A percentile compares a stretch with the other conserved stretches of the same genome.
Conservation (phyloP, 2,888 invertebrate genomes). For the Ophion ventricosus region DNA sequence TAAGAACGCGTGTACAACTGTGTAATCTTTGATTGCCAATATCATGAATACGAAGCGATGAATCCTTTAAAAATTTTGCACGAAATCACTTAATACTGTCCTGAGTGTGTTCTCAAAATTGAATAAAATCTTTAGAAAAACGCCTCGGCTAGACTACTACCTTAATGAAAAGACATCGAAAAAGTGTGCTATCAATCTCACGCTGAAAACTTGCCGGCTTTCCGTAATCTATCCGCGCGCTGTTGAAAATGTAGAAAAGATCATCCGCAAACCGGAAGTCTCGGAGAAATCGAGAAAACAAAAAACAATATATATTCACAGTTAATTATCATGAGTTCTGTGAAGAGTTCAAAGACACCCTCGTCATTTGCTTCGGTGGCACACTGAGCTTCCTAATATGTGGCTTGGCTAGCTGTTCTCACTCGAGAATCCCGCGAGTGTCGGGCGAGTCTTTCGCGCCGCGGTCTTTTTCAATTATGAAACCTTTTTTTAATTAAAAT, state of each 20-base stretch:
- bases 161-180: not conserved
- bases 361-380: slow-evolving; percentile 33
- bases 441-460: slow-evolving; percentile 42
- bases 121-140: too few species aligned
- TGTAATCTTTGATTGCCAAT: too few species aligned
- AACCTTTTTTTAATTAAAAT: slow-evolving; percentile 74
- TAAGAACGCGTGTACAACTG: too few species aligned
- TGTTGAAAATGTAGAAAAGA: not conserved
- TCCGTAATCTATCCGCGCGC: not conserved
- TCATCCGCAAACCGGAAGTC: slow-evolving; percentile 12
- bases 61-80: too few species aligned
- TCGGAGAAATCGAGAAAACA: slow-evolving; percentile 14
- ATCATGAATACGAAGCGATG: too few species aligned
- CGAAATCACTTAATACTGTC: too few species aligned
- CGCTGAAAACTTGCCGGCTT: not conserved
- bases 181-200: not conserved
- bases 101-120: too few species aligned
- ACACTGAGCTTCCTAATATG: slow-evolving; percentile 60
- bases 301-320: slow-evolving; percentile 4
- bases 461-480: slow-evolving; percentile 74
- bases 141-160: too few species aligned
- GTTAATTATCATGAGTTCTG: slow-evolving; percentile 28
- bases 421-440: slow-evolving; percentile 30
- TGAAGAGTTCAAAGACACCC: slow-evolving; percentile 27
- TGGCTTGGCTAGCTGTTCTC: slow-evolving; percentile 60